Percentiles rank a stretch among this genome's conserved stretches.
Conservation (phyloP, 2,113 vertebrate species). For the Oncorhynchus clarkii region DNA sequence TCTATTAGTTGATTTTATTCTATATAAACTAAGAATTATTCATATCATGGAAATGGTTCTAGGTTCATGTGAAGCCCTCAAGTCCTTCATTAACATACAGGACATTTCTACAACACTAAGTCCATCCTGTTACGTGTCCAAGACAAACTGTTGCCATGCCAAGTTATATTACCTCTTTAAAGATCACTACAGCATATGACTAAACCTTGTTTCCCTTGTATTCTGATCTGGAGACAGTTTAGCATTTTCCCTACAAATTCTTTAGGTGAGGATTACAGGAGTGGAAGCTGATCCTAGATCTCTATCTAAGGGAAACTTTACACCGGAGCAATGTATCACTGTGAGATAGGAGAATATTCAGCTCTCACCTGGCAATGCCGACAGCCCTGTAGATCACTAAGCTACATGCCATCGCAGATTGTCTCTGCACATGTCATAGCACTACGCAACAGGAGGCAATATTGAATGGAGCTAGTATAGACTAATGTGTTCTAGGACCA, state of each 20-base stretch:
- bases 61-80: slow-evolving; percentile 55
- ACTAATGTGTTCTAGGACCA: too few species aligned
- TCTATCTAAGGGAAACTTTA: too few species aligned
- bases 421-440: slow-evolving; percentile 11
- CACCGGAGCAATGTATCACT: background rate
- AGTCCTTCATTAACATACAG: slow-evolving; percentile 44
- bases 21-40: slow-evolving; percentile 2
- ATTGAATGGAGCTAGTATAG: background rate
- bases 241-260: too few species aligned
- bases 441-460: background rate
- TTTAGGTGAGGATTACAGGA: slow-evolving; percentile 18
- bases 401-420: slow-evolving; percentile 1
- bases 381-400: background rate
- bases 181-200: background rate
- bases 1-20: slow-evolving; percentile 12
- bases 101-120: slow-evolving; percentile 17
- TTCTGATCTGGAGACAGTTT: background rate
- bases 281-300: background rate
- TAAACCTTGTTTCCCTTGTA: background rate
- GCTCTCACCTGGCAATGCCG: background rate
- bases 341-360: slow-evolving; percentile 8
- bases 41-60: slow-evolving; percentile 32
- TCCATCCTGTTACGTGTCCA: slow-evolving; percentile 15
- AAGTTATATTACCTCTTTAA: background rate
- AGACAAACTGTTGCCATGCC: background rate